phyloP scores from a whole-genome alignment of 2,113 vertebrate genomes.

The Serinus canaria region DNA sequence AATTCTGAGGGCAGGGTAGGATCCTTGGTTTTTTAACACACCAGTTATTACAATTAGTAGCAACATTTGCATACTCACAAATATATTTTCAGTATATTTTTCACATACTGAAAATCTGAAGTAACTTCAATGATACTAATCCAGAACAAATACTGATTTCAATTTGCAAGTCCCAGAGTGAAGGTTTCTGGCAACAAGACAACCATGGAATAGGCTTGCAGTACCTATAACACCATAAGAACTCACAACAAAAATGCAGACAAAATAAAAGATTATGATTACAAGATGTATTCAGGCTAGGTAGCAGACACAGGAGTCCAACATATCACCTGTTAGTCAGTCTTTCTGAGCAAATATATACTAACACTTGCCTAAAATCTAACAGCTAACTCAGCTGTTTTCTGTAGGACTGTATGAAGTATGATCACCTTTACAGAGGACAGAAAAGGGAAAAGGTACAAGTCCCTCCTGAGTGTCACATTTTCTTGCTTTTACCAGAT shows the following conservation, averaged over 20 bases:
- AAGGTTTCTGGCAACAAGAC: neutral
- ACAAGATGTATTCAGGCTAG: neutral
- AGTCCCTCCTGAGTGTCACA: neutral
- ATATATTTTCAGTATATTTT: neutral
- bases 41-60: neutral
- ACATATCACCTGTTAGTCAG: neutral
- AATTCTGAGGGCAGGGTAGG: neutral
- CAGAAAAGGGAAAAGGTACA: neutral
- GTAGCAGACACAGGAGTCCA: neutral
- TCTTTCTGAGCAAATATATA: neutral
- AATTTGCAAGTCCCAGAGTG: neutral
- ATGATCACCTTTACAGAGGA: neutral
- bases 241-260: neutral
- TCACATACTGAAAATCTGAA: neutral
- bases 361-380: neutral
- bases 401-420: neutral
- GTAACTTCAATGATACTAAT: neutral
- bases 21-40: neutral
- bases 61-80: neutral
- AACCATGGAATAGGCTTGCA: neutral
- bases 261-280: neutral
- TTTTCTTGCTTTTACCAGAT: neutral
- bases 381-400: neutral
- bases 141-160: neutral
- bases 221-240: neutral